Conservation (phyloP, 1,140 invertebrate species). For the Heterodera carotae region DNA sequence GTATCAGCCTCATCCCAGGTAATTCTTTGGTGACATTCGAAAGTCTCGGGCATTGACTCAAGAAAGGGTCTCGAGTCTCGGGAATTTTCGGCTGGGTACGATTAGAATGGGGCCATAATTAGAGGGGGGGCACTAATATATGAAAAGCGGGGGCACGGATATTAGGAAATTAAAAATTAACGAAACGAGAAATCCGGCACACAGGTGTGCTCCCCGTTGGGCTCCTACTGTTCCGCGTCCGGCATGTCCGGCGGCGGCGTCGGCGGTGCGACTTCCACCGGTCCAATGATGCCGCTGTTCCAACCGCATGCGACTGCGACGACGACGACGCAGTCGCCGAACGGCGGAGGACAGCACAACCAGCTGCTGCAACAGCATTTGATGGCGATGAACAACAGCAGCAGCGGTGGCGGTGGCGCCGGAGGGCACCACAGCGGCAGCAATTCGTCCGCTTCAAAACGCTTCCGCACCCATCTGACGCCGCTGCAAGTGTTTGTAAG, state of each 20-base stretch:
- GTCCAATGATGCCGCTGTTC: not conserved
- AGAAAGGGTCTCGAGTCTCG: too few species aligned
- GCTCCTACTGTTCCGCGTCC: not conserved
- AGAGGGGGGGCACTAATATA: too few species aligned
- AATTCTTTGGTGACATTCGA: too few species aligned
- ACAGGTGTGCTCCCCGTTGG: not conserved
- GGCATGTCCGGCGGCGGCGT: not conserved
- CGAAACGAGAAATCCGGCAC: too few species aligned
- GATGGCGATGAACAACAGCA: conserved; percentile 14
- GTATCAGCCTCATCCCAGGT: not conserved
- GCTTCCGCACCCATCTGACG: conserved; percentile 64
- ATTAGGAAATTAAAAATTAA: too few species aligned
- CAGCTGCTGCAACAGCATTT: conserved; percentile 78
- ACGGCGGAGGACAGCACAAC: conserved; percentile 62
- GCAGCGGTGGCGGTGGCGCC: conserved; percentile 26
- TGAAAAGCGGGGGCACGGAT: too few species aligned
- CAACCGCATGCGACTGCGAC: not conserved
- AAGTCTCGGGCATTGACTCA: too few species aligned
- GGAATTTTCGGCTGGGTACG: too few species aligned
- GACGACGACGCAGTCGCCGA: conserved; percentile 20
- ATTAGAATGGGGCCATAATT: too few species aligned
- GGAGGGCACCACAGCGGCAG: too few species aligned
- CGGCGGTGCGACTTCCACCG: too few species aligned
- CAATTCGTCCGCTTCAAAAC: conserved; percentile 44
- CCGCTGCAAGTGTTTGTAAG: conserved; percentile 63